Evolutionary conservation across 2,888 invertebrate genomes (phyloP).

Genomic region (Caenorhabditis imperialis): DNA sequence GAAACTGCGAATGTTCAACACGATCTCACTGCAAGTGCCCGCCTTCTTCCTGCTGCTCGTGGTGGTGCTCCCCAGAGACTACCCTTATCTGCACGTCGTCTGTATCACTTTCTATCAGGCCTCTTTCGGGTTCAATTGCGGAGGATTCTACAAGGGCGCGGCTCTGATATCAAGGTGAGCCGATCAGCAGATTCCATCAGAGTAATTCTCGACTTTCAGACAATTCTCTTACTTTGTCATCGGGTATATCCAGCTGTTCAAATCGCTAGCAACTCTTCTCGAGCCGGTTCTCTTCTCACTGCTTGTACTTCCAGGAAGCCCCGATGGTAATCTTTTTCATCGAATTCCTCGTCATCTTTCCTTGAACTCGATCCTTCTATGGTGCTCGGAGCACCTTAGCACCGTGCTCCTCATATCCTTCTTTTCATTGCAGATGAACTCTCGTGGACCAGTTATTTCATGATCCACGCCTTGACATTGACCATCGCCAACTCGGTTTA

Average conservation of each 20-base stretch:
- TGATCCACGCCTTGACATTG: conserved; percentile 43
- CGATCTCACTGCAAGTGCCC: conserved; percentile 57
- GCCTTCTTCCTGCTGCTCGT: conserved; percentile 54
- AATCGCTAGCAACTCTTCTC: conserved; percentile 58
- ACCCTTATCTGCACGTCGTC: conserved; percentile 54
- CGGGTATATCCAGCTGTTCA: conserved; percentile 63
- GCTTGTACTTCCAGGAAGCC: conserved; percentile 39
- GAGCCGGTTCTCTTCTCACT: conserved; percentile 58
- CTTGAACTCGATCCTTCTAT: no score
- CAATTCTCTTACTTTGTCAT: conserved; percentile 61
- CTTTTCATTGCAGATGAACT: conserved; percentile 49
- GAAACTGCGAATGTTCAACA: conserved; percentile 57
- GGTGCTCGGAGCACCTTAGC: background rate
- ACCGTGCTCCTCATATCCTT: background rate
- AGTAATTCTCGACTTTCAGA: conserved; percentile 20
- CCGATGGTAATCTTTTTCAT: conserved; percentile 10
- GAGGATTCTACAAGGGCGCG: conserved; percentile 61
- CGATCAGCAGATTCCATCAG: background rate
- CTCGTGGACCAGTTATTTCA: conserved; percentile 49
- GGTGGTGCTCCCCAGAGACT: conserved; percentile 39
- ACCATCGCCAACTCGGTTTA: conserved; percentile 49
- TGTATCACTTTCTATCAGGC: conserved; percentile 60
- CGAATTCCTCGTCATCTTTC: background rate
- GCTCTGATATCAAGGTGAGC: conserved; percentile 61
- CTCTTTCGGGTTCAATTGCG: conserved; percentile 60